Conservation (phyloP, 2,113 vertebrate genomes). For the Irena cyanogastra region DNA sequence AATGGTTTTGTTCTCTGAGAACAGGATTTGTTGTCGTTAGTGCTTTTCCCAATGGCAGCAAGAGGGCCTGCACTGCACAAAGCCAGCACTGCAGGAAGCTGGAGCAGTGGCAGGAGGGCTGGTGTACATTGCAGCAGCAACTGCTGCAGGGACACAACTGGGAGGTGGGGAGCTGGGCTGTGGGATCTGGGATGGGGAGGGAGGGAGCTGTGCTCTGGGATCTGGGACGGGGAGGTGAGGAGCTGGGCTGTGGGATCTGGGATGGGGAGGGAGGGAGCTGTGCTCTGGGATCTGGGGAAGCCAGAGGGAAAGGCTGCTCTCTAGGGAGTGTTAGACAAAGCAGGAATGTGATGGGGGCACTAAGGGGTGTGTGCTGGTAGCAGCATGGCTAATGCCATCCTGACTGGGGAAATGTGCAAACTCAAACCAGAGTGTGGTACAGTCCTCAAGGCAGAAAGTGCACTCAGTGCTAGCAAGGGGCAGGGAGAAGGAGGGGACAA, state of each 20-base stretch:
- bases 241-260: neutral
- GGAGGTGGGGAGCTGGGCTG: neutral
- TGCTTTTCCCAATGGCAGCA: neutral
- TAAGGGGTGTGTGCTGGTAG: neutral
- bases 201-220: neutral
- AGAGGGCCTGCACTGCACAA: neutral
- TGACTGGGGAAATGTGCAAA: neutral
- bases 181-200: neutral
- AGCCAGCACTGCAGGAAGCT: neutral
- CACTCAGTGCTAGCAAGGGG: neutral
- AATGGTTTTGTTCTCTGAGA: fast-evolving
- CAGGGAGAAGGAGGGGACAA: neutral
- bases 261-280: neutral
- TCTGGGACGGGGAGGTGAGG: neutral
- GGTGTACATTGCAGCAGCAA: fast-evolving
- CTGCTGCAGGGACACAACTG: neutral
- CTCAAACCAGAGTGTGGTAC: neutral
- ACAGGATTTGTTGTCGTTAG: neutral
- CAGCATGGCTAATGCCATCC: neutral
- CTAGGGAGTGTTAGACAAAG: neutral
- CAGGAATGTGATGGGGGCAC: neutral
- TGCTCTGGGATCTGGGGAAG: neutral
- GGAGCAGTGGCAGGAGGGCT: neutral
- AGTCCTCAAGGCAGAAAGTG: neutral
- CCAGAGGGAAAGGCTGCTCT: neutral